Evolutionary conservation across 2,113 vertebrate genomes (phyloP).

Genomic region (Pluvialis apricaria): DNA sequence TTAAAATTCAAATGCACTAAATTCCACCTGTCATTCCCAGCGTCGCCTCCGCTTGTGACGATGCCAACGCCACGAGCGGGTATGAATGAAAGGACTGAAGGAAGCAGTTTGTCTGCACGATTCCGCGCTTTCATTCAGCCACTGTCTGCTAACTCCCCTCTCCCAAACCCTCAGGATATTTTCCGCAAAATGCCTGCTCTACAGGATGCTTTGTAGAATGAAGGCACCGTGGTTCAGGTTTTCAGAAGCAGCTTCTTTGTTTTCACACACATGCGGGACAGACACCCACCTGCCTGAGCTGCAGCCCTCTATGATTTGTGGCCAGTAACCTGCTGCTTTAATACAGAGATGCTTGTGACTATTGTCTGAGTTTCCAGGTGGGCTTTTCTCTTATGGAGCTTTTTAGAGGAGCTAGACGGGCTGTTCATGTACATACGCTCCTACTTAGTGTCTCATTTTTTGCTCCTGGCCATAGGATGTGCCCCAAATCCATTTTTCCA

Average conservation of each 20-base stretch:
- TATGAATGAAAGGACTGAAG: background rate
- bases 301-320: background rate
- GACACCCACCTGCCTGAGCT: background rate
- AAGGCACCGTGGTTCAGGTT: background rate
- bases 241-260: background rate
- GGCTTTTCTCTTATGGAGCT: background rate
- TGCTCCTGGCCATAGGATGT: background rate
- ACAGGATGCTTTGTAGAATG: background rate
- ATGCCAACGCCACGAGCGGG: background rate
- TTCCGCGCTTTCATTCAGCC: background rate
- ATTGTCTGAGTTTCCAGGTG: background rate
- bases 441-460: background rate
- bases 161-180: background rate
- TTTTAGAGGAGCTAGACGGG: background rate
- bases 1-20: conserved; percentile 46
- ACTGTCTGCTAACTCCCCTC: background rate
- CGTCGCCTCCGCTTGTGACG: background rate
- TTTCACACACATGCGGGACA: background rate
- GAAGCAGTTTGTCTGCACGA: background rate
- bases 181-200: background rate
- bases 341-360: background rate
- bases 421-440: background rate
- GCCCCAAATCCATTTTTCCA: background rate
- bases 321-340: background rate
- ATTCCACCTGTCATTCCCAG: conserved; percentile 44